Percentiles rank a stretch among this genome's conserved stretches.
phyloP scores from a whole-genome alignment of 2,113 vertebrate genomes.

The Thryonomys swinderianus region DNA sequence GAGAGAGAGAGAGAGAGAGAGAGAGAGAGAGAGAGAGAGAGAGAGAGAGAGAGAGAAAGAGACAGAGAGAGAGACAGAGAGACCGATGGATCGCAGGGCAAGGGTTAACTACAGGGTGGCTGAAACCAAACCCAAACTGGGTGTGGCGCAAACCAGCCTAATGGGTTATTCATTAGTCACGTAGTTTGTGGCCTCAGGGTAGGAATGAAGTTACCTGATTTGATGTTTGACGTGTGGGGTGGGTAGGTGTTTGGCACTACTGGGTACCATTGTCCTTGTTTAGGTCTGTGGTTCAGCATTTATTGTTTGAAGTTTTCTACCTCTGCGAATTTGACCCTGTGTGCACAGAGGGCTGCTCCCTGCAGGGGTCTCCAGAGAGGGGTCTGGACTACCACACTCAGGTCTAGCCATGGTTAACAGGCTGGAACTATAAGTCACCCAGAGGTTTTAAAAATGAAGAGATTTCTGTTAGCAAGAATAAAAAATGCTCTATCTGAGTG shows the following conservation, averaged over 20 bases:
- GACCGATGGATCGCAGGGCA: not conserved
- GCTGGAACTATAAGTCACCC: not conserved
- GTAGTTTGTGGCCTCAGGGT: not conserved
- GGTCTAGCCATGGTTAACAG: not conserved
- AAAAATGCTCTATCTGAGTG: not conserved
- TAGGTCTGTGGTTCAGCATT: slow-evolving; percentile 10
- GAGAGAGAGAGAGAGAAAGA: too few species aligned
- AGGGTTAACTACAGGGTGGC: slow-evolving; percentile 36
- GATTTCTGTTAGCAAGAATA: not conserved
- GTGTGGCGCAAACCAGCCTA: not conserved
- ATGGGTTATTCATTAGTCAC: slow-evolving; percentile 13
- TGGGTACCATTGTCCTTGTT: not conserved
- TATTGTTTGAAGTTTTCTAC: not conserved
- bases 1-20: too few species aligned
- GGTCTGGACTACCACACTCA: not conserved
- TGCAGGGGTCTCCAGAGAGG: not conserved
- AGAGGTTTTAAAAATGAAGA: not conserved
- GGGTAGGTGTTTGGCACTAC: not conserved
- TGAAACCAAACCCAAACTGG: not conserved
- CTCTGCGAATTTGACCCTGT: slow-evolving; percentile 22
- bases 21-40: too few species aligned
- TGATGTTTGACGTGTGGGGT: not conserved
- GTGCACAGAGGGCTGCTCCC: not conserved
- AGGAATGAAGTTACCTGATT: slow-evolving; percentile 25
- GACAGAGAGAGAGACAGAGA: not conserved